Base-by-base conservation (phyloP, 2,888 invertebrate species). In the Seira sanloemensis region DNA sequence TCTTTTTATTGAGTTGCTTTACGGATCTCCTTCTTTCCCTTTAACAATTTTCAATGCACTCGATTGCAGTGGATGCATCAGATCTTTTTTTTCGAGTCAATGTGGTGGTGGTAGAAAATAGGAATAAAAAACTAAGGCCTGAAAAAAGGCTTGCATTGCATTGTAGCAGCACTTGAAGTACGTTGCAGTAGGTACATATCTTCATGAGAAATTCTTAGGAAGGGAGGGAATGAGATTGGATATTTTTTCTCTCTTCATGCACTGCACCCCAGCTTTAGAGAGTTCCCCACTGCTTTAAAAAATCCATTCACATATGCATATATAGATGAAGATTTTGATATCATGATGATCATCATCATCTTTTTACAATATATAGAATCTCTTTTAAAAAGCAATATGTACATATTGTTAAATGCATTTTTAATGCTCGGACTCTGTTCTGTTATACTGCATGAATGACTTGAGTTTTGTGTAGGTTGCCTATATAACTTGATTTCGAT, bases 1-100 rank as follows among this genome's bases (percentile, higher is more conserved):
- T 84, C 78, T 74, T 84, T 75, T 58, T 84, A 74, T 80, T 74
- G 27, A 73, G 67, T 54, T 83, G 82, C 68, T 54, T 71, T 80
- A 84, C 76, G 79, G 76, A 80, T 84, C 84, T 84, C 84, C 58
- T 27, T 75, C 75, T 84, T 82, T 84, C 84, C 79, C 84, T 84
- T 84, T 72, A 79, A 84, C 84, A 84, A 76, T 84, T 79, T 84
- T 79, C 75, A 71, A 24, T 79, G 71, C 71, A 78, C 62, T 79
- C n/a, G 25, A 71, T 75, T 58, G 25, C 18, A 54, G 54, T 73
- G 50, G 73, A 67, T 76, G 76, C 76, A 76, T 66, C 54, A 75
- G 65, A 62, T 50, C 50, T 16, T 37, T 37, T 37, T 37, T 37
- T 37, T 58, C 4, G 7, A 18, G n/a, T 62, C 62, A 23, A n/a